Conservation (phyloP, 1,140 invertebrate genomes). For the Philopotamus ludificatus region DNA sequence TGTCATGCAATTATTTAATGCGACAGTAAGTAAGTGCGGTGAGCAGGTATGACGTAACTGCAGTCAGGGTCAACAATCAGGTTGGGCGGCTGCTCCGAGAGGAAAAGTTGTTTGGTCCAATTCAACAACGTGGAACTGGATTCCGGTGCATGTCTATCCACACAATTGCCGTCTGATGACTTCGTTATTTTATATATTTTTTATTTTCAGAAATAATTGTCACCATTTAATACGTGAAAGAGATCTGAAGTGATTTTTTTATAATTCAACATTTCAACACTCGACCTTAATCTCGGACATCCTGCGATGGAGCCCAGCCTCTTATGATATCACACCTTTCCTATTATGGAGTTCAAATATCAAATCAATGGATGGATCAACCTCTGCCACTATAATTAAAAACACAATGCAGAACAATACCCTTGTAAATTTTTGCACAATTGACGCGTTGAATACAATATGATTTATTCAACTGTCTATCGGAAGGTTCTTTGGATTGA, state of each 20-base stretch:
- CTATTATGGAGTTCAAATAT: not conserved
- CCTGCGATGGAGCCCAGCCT: not conserved
- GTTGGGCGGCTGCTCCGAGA: slow-evolving; percentile 2
- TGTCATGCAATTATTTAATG: not conserved
- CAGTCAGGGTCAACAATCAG: slow-evolving; percentile 19
- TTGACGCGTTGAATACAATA: too few species aligned
- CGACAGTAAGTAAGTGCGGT: not conserved
- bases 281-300: not conserved
- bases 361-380: not conserved
- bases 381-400: not conserved
- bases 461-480: too few species aligned
- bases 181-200: slow-evolving; percentile 15
- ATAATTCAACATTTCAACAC: too few species aligned
- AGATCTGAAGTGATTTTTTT: too few species aligned
- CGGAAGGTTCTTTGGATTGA: too few species aligned
- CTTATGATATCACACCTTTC: not conserved
- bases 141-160: slow-evolving; percentile 4
- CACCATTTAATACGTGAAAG: too few species aligned
- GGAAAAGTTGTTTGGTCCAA: slow-evolving; percentile 31
- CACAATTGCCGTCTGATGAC: slow-evolving; percentile 16
- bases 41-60: slow-evolving; percentile 21
- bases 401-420: not conserved
- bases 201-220: slow-evolving; percentile 10
- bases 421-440: too few species aligned
- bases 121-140: slow-evolving; percentile 14